These are phyloP conservation scores for Siniperca undulata DNA, from an alignment of 2,797 vertebrate genomes.

Conservation along the genomic window DNA sequence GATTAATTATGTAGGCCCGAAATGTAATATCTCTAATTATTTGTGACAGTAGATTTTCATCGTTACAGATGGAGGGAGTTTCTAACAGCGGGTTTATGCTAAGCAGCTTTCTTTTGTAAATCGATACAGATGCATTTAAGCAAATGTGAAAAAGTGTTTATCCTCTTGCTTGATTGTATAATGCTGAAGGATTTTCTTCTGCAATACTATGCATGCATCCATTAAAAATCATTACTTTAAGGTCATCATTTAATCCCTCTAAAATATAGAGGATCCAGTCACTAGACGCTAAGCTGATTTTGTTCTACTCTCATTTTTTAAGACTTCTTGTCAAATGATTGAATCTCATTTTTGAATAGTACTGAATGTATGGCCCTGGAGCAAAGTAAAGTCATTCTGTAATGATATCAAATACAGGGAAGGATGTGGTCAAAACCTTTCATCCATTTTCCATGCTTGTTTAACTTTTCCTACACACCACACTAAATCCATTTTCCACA, in stretches of 20 bases:
- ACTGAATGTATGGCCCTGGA: slow-evolving; percentile 45
- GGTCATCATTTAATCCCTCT: slow-evolving; percentile 63
- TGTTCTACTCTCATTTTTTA: slow-evolving; percentile 53
- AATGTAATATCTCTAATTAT: slow-evolving; percentile 78
- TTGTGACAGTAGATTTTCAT: slow-evolving; percentile 72
- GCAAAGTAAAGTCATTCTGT: slow-evolving; percentile 39
- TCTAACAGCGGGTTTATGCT: slow-evolving; percentile 63
- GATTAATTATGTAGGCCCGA: slow-evolving; percentile 77
- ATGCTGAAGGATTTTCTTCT: slow-evolving; percentile 52
- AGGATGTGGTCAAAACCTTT: slow-evolving; percentile 57
- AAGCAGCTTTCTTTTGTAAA: slow-evolving; percentile 70
- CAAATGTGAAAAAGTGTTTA: slow-evolving; percentile 67
- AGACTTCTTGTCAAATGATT: slow-evolving; percentile 64
- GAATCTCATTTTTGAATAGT: slow-evolving; percentile 64
- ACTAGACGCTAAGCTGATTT: slow-evolving; percentile 68
- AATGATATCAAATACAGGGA: slow-evolving; percentile 46
- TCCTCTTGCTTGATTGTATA: slow-evolving; percentile 63
- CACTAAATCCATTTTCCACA: slow-evolving; percentile 58
- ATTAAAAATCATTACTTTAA: slow-evolving; percentile 70
- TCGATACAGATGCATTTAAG: slow-evolving; percentile 65
- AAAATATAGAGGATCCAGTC: slow-evolving; percentile 54
- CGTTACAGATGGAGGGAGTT: slow-evolving; percentile 60
- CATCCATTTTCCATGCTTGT: slow-evolving; percentile 68
- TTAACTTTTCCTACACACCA: slow-evolving; percentile 51
- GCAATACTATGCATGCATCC: slow-evolving; percentile 40